Conservation (phyloP, 2,797 vertebrate species). For the Scleropages formosus region DNA sequence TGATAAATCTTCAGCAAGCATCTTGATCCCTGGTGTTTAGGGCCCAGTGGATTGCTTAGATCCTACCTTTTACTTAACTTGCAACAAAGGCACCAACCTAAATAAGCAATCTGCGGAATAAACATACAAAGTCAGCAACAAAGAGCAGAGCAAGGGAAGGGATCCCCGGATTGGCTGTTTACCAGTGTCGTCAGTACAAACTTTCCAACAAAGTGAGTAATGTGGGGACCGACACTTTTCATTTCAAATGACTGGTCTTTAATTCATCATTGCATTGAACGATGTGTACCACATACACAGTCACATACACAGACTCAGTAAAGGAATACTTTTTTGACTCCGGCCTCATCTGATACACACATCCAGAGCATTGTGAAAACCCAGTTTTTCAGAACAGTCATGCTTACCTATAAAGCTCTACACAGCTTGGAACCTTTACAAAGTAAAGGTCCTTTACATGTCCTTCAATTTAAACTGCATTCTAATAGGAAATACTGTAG, state of each 20-base stretch:
- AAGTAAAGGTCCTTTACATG: no score
- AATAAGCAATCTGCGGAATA: background rate
- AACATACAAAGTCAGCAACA: background rate
- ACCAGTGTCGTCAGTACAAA: slow-evolving; percentile 1
- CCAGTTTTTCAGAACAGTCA: no score
- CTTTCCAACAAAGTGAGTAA: background rate
- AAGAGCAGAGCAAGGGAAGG: background rate
- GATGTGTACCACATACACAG: background rate
- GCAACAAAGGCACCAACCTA: background rate
- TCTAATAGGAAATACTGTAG: no score
- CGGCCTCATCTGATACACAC: no score
- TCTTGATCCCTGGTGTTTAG: background rate
- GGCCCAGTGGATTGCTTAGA: background rate
- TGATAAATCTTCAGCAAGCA: background rate
- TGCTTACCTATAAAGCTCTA: no score
- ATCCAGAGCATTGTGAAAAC: no score
- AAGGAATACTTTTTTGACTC: background rate
- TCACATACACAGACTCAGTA: background rate
- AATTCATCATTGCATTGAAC: slow-evolving; percentile 1
- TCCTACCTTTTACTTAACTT: background rate
- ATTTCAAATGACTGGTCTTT: background rate
- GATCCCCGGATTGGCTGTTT: background rate
- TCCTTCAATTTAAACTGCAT: no score
- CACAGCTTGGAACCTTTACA: no score
- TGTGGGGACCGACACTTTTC: background rate